phyloP scores from a whole-genome alignment of 2,888 invertebrate species.

The Xestia rhomboidea region DNA sequence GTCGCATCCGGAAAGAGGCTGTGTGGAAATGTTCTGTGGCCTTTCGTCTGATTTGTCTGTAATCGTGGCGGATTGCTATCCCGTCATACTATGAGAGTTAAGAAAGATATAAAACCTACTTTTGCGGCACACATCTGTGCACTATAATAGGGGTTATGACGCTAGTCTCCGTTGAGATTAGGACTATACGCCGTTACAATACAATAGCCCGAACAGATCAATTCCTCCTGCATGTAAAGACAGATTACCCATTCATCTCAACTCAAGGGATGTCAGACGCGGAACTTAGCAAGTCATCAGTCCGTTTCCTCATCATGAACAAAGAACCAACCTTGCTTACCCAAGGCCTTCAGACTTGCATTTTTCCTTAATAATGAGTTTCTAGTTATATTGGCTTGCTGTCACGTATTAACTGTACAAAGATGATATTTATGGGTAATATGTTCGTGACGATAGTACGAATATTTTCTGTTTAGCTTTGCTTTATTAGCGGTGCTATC shows the following conservation, averaged over 20 bases:
- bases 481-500: slow-evolving; percentile 13
- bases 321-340: slow-evolving; percentile 49
- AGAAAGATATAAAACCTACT: background rate
- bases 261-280: slow-evolving; percentile 23
- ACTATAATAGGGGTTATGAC: background rate
- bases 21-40: background rate
- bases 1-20: background rate
- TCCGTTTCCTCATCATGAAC: slow-evolving; percentile 48
- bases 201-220: slow-evolving; percentile 12
- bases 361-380: slow-evolving; percentile 45
- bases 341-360: slow-evolving; percentile 40
- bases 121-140: background rate
- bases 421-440: slow-evolving; percentile 46
- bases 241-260: slow-evolving; percentile 37
- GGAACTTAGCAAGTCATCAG: slow-evolving; percentile 37
- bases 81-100: background rate
- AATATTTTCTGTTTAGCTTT: slow-evolving; percentile 36
- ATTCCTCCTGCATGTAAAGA: slow-evolving; percentile 39
- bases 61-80: background rate
- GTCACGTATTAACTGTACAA: slow-evolving; percentile 44
- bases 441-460: slow-evolving; percentile 50
- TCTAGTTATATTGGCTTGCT: slow-evolving; percentile 22
- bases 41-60: background rate
- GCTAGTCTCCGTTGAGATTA: background rate
- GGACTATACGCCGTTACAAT: background rate